phyloP scores from a whole-genome alignment of 2,888 invertebrate species.

The Melieria omissa region DNA sequence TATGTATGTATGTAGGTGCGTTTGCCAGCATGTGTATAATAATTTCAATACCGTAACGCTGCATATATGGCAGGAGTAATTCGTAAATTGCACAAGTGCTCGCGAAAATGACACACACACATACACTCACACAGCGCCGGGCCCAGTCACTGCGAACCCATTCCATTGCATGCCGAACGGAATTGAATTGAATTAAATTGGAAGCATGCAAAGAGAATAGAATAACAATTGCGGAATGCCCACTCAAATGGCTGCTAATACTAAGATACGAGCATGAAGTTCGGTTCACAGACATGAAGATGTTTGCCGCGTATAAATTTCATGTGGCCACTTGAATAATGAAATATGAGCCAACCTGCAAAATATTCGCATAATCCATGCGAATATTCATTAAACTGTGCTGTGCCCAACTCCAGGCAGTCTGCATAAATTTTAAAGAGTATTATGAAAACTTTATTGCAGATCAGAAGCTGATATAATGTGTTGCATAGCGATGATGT shows the following conservation, averaged over 20 bases:
- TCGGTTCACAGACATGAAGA: no score
- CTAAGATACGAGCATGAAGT: no score
- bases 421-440: no score
- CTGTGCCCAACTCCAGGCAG: no score
- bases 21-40: neutral
- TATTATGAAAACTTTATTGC: no score
- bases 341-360: no score
- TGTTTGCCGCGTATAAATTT: no score
- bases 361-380: no score
- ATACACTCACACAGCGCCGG: neutral
- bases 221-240: constrained; percentile 11
- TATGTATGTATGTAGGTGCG: neutral
- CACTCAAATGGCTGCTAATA: neutral
- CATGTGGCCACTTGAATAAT: no score
- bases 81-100: constrained; percentile 5
- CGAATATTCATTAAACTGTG: no score
- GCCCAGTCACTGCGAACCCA: constrained; percentile 8
- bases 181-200: constrained; percentile 35
- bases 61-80: neutral
- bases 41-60: neutral
- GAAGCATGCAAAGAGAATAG: constrained; percentile 18
- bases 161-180: constrained; percentile 14
- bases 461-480: no score
- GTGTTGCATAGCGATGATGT: no score
- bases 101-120: neutral